Conservation (phyloP, 1,140 invertebrate genomes). For the Rhyacophila brunnea region DNA sequence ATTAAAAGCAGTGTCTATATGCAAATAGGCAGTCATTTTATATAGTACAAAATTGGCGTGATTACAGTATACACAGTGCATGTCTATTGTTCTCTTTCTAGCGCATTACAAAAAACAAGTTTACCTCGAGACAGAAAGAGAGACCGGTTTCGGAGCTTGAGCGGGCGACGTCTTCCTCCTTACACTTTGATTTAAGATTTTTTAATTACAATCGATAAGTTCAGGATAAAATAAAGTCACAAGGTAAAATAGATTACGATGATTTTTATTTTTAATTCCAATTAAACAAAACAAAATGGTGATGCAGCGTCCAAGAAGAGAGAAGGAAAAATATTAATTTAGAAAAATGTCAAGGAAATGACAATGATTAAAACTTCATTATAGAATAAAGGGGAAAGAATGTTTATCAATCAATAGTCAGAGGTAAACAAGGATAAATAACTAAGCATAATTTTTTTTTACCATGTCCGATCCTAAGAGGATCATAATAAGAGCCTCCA, state of each 20-base stretch:
- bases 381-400: no score
- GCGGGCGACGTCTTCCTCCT: constrained; percentile 69
- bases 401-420: no score
- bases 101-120: no score
- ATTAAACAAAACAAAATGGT: not conserved
- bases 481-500: no score
- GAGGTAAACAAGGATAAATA: no score
- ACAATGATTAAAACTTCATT: no score
- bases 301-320: not conserved
- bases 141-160: constrained; percentile 57
- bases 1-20: not conserved
- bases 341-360: no score
- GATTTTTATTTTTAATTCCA: not conserved
- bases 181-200: constrained; percentile 53
- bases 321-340: not conserved
- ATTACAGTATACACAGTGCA: not conserved
- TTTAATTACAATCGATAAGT: not conserved
- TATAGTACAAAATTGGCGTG: not conserved
- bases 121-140: constrained; percentile 54
- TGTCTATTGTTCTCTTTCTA: no score
- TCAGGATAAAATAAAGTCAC: not conserved
- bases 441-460: no score
- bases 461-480: no score
- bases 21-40: not conserved
- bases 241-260: not conserved